Percentiles rank a stretch among this genome's conserved stretches.
These are phyloP conservation scores for Himalopsyche phryganea DNA, from an alignment of 1,140 invertebrate genomes.

Conservation along the genomic window DNA sequence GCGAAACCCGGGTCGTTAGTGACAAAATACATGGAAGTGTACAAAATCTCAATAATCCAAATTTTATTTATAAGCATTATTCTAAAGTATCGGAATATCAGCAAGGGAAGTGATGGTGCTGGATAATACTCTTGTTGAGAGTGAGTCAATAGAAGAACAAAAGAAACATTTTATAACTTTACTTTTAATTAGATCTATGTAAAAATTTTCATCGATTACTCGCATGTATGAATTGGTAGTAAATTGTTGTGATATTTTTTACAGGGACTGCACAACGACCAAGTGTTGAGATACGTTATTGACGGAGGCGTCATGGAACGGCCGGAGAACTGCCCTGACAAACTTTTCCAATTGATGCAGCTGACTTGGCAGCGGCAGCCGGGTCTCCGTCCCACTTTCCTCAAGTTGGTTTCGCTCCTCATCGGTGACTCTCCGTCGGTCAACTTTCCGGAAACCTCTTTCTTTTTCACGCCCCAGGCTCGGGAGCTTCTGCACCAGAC, in stretches of 20 bases:
- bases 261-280: slow-evolving; percentile 70
- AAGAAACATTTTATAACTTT: too few species aligned
- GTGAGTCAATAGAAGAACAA: too few species aligned
- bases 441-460: slow-evolving; percentile 69
- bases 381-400: slow-evolving; percentile 74
- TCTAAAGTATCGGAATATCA: too few species aligned
- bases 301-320: slow-evolving; percentile 88
- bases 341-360: slow-evolving; percentile 84
- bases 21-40: too few species aligned
- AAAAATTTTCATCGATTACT: too few species aligned
- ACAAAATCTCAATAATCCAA: too few species aligned
- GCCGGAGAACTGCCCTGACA: slow-evolving; percentile 90
- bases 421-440: slow-evolving; percentile 55
- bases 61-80: too few species aligned
- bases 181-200: too few species aligned
- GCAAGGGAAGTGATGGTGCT: too few species aligned
- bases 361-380: slow-evolving; percentile 83
- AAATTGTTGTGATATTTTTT: slow-evolving; percentile 37
- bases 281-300: slow-evolving; percentile 81
- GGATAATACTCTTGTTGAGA: too few species aligned
- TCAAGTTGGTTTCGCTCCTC: slow-evolving; percentile 69
- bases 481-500: slow-evolving; percentile 50
- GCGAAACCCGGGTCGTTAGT: too few species aligned
- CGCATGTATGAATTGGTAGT: too few species aligned
- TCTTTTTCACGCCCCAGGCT: slow-evolving; percentile 71